These are phyloP conservation scores for Hydroisotoma schaefferi DNA, from an alignment of 2,888 invertebrate genomes.

Conservation along the genomic window DNA sequence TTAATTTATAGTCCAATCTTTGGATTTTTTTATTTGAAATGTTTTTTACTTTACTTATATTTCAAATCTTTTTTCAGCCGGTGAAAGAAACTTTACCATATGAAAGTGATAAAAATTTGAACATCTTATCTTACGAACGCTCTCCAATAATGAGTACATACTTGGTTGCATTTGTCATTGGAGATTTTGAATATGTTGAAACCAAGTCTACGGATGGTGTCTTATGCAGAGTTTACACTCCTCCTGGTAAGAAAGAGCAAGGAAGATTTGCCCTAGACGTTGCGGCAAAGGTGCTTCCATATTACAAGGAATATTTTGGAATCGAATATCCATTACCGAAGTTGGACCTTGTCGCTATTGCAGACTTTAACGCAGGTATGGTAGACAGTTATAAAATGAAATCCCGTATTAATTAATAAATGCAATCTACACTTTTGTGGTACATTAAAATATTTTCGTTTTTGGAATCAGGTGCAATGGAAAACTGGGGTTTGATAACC, in stretches of 20 bases:
- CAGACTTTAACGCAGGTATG: slow-evolving; percentile 83
- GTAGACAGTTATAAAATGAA: slow-evolving; percentile 2
- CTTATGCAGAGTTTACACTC: slow-evolving; percentile 76
- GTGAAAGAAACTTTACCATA: slow-evolving; percentile 51
- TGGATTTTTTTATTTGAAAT: background rate
- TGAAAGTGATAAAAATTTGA: slow-evolving; percentile 54
- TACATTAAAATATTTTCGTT: slow-evolving; percentile 8
- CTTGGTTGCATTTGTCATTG: slow-evolving; percentile 87
- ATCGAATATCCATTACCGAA: slow-evolving; percentile 94
- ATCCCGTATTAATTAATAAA: background rate
- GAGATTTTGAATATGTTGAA: slow-evolving; percentile 92
- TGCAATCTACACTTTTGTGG: background rate
- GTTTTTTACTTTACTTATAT: slow-evolving; percentile 11
- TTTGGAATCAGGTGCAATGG: slow-evolving; percentile 73
- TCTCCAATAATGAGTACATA: slow-evolving; percentile 78
- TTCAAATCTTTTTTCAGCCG: background rate
- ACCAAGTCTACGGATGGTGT: slow-evolving; percentile 77
- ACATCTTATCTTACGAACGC: slow-evolving; percentile 67
- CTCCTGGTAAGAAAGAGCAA: slow-evolving; percentile 85
- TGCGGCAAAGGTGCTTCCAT: slow-evolving; percentile 85
- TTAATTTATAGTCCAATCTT: background rate
- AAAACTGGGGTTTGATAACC: slow-evolving; percentile 93
- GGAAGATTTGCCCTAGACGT: slow-evolving; percentile 89
- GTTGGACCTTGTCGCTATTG: slow-evolving; percentile 92
- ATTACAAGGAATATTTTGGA: slow-evolving; percentile 90